Base-by-base conservation (phyloP, 2,888 invertebrate genomes). In the Drosophila subquinaria region DNA sequence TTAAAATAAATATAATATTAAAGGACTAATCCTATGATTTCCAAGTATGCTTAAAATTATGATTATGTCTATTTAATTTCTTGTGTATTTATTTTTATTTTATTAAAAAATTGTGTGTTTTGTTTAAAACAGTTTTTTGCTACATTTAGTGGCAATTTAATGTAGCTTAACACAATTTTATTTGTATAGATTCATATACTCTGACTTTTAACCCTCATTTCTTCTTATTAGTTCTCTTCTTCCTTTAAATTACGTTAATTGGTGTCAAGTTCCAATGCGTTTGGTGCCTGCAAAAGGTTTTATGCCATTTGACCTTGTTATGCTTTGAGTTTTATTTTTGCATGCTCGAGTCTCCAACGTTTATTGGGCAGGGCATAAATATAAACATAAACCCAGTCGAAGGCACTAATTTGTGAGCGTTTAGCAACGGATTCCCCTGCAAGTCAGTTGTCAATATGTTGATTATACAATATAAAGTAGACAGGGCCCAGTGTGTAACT, bases 401-500 rank as follows among this genome's bases (percentile, higher is more conserved):
- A 56, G 64, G 47, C 40, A 50, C 51, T 76, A 66, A 76, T 70
- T 69, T 66, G 77, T 38, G 30, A 73, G 59, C 51, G 33, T 62
- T 77, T 60, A 36, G 66, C 61, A 57, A 51, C 50, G 63, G 52
- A 57, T 43, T 50, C 27, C 23, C n/a, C 4, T 52, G 42, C 52
- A 45, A 23, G 35, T 27, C 48, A 70, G 73, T 76, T 72, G 73
- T 76, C 53, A 59, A 69, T 69, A 61, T 48, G 59, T 73, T 81
- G 67, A 76, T 73, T 73, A 70, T 70, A 66, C 81, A 80, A 72
- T 55, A 67, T 70, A 69, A 75, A 80, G 42, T 62, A 78, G 57
- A 61, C 74, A 55, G 47, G 36, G 48, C n/a, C 43, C 55, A 53
- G 38, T 65, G 38, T 65, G 51, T 13, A 62, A 75, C 69, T 73